Base-by-base conservation (phyloP, 2,113 vertebrate genomes). In the Sturnus vulgaris region DNA sequence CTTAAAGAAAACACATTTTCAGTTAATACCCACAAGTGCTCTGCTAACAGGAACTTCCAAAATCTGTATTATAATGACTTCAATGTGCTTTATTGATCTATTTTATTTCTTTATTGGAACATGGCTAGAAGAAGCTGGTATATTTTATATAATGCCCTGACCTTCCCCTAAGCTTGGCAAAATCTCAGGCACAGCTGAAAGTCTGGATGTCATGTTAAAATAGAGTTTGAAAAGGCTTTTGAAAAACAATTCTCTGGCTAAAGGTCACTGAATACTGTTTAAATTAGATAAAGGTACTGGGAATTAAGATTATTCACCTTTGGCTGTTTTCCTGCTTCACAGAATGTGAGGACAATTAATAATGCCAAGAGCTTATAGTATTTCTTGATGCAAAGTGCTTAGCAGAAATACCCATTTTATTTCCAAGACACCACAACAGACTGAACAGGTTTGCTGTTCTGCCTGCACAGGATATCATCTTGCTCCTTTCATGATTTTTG, bases 221-320 rank as follows among this genome's bases (percentile, higher is more conserved):
- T 8, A 86, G 60, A 78, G 69, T 92, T 92, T 88, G n/a, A 88
- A 91, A 95, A 69, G 52, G 68, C 60, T 93, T 92, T 85, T 87
- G 56, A 94, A 95, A 97, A 96, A 90, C 78, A 27, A 64, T 83
- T 91, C 40, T 81, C 70, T 60, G 90, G 71, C 64, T 85, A 96
- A 92, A 94, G 91, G 92, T 95, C 92, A 96, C 57, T 57, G 80
- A 97, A 92, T 75, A 55, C 66, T 78, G 50, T 66, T 93, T 95
- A 96, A 92, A 96, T 90, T 93, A 84, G 76, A 86, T 79, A 81
- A 92, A 69, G 44, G 56, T 28, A 52, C 82, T 92, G 76, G 49
- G 79, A 97, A 94, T 90, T 93, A 75, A 86, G 76, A 92, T 86
- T 88, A 86, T 86, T 84, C 79, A 78, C 85, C 69, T 94, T 90